Base-by-base conservation (phyloP, 2,888 invertebrate species). In the Melangyna quadrimaculata region DNA sequence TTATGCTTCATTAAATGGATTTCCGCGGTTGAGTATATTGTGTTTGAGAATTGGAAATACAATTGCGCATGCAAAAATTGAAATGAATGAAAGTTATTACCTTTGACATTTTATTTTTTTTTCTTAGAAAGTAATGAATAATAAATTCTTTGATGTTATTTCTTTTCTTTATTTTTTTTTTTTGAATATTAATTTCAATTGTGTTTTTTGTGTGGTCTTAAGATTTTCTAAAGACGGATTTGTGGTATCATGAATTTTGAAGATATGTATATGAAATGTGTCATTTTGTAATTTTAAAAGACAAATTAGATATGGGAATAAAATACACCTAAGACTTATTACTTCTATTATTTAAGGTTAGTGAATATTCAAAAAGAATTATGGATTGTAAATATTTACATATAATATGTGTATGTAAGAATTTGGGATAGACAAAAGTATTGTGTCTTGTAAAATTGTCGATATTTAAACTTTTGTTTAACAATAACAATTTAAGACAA, bases 1-100 rank as follows among this genome's bases (percentile, higher is more conserved):
- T 65, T 72, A 51, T 53, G 82, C 37, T 83, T 83, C 82, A 78
- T 83, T 83, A 78, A 82, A 78, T 73, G 78, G 48, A 48, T 78
- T 78, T 78, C 61, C 63, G 73, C 61, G 80, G 40, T 17, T 35
- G n/a, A 24, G 65, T 59, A 71, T 75, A 71, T 75, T 82, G 71
- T 82, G 45, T 67, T 63, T 40, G 43, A 12, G 43, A n/a, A n/a
- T 43, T 70, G 45, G 27, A 48, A 51, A 65, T 75, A 69, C 51
- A 82, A 78, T 72, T 67, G 82, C 82, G 82, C 45, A 72, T 72
- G 71, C 67, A 78, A 82, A 75, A 43, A 24, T 45, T 43, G 29
- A 70, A 53, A 57, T 55, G 24, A 73, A 67, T 63, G 71, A 45
- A 78, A 59, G 59, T 59, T 70, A 67, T 72, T 79, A 73, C 72